Evolutionary conservation across 2,888 invertebrate species (phyloP), one percentile per base, ranked within the genome.

Genomic region (Tetheella fluctuosa): DNA sequence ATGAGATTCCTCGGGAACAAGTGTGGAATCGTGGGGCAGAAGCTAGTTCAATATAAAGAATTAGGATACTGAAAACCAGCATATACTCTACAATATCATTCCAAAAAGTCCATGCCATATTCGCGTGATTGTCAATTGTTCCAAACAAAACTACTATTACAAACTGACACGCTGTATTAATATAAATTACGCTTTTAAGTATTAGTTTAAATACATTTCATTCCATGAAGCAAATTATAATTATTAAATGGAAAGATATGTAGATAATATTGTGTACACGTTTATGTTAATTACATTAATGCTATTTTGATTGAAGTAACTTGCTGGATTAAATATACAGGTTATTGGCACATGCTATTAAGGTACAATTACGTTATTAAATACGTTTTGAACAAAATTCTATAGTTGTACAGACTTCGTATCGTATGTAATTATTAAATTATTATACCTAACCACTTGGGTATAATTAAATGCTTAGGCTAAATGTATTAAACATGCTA

Each of bases 311-410:
- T 48, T n/a, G 17, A 42, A 5, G 15, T 48, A n/a, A 48, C 20
- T 2, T 48, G 20, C 48, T 48, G 3, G 17, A 20, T 20, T 48
- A 48, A 20, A 48, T 10, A 48, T 20, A 48, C 20, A 48, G 1
- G 48, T 48, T 20, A 48, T 20, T 48, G 48, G 48, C 48, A 48
- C 10, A 48, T 48, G 48, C 20, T 48, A 48, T 48, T 48, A 2
- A 42, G 20, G 48, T 48, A 48, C 48, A 48, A 48, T 48, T 48
- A 48, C 10, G 20, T 48, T 15, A 48, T 48, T 48, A 48, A 48
- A 48, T 48, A 48, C 10, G 48, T 48, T 20, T 48, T 2, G 48
- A 20, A 48, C 10, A 48, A 17, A 42, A 48, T 48, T 20, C 8
- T 48, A 48, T 48, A n/a, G 48, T 20, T 48, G 48, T 48, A 20